Base-by-base conservation (phyloP, 2,888 invertebrate genomes). In the Brachyptera putata region DNA sequence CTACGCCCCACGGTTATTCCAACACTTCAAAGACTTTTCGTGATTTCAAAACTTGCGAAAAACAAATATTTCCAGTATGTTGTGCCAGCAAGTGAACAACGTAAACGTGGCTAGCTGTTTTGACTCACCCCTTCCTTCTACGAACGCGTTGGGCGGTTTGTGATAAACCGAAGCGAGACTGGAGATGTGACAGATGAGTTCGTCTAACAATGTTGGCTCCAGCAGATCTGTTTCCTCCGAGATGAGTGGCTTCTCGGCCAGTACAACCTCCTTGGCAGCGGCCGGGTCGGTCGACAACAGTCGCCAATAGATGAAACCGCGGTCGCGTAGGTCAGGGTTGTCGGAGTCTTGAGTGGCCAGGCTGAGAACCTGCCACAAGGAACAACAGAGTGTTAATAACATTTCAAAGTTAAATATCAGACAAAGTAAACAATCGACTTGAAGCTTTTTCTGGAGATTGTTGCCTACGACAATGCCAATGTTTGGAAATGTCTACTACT, bases 271-370 rank as follows among this genome's bases (percentile, higher is more conserved):
- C 74, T 99, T 99, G 21, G 99, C 99, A 1, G 99, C 99, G 3
- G 95, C 97, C 0, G 99, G 99, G 79, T 99, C 99, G 0, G 99
- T 99, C 36, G 97, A 98, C 30, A 99, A 79, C 57, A 99, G 81
- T 48, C 99, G 86, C 99, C 99, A 99, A 78, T 99, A 99, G 72
- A 99, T 99, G 76, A 98, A 99, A 49, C 99, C 99, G 65, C 99
- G 89, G 75, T 99, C 99, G 62, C 99, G 81, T 39, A 99, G 80
- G 75, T 99, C 99, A 0, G 99, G 99, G 78, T 99, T 99, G 75
- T 99, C 99, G 4, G 96, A 96, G 67, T 84, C 91, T 76, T 90
- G 91, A 0, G 91, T 92, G 46, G 91, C 91, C 66, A 94, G 80
- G 68, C 91, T 91, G 13, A 94, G 80, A 5, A 94, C 93, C 70